These are phyloP conservation scores for Gymnorhina tibicen DNA, from an alignment of 2,113 vertebrate species.

Conservation along the genomic window DNA sequence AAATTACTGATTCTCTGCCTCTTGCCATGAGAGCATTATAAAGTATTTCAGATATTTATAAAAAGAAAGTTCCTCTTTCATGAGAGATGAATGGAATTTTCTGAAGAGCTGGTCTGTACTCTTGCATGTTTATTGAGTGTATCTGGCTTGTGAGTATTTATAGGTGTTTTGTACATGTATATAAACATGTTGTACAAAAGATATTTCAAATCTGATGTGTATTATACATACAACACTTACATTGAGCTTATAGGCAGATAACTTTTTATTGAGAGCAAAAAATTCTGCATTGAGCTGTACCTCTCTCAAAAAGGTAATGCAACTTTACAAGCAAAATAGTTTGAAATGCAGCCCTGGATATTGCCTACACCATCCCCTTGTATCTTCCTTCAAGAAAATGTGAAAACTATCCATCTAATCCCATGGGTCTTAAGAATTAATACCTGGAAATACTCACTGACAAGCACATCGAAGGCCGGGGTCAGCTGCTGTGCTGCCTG, in stretches of 20 bases:
- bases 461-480: accelerated
- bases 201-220: neutral
- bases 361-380: neutral
- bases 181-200: neutral
- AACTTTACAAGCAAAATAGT: neutral
- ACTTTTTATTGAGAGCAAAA: neutral
- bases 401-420: neutral
- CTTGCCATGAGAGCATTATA: neutral
- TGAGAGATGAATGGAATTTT: neutral
- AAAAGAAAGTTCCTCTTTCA: neutral
- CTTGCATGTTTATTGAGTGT: neutral
- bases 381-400: neutral
- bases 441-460: neutral
- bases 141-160: neutral
- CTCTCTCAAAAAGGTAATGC: neutral
- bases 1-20: neutral
- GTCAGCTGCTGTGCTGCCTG: accelerated
- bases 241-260: neutral
- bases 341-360: neutral
- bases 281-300: neutral
- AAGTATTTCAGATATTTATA: neutral
- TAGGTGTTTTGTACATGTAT: neutral
- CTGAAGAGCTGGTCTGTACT: neutral
- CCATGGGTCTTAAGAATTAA: neutral
- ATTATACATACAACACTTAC: neutral